A percentile compares a stretch with the other conserved stretches of the same genome.
Conservation (phyloP, 2,113 vertebrate genomes). For the Neoarius graeffei region DNA sequence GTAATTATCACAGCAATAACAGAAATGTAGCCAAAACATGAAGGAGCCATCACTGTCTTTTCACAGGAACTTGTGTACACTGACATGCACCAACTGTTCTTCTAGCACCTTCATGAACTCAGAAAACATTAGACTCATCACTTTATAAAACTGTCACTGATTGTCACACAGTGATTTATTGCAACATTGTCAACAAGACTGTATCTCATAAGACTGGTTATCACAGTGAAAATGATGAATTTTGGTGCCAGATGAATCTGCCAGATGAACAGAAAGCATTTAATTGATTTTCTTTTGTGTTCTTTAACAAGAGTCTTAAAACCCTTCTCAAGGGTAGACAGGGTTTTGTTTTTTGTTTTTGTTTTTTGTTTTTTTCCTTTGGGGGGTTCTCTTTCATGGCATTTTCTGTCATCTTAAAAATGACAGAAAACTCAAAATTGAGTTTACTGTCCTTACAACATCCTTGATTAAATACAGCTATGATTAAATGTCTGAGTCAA, state of each 20-base stretch:
- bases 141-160: background rate
- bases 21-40: background rate
- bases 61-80: slow-evolving; percentile 3
- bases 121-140: background rate
- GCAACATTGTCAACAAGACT: background rate
- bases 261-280: background rate
- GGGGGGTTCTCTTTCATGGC: background rate
- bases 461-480: background rate
- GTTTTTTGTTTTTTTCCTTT: too few relatives aligned
- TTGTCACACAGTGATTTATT: slow-evolving; percentile 6
- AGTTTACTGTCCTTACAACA: background rate
- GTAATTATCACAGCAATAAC: background rate
- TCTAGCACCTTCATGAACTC: background rate
- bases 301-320: background rate
- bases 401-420: background rate
- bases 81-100: background rate
- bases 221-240: background rate
- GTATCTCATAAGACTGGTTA: background rate
- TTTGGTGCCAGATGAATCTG: background rate
- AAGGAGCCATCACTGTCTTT: background rate
- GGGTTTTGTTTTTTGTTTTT: background rate
- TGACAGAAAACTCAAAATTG: background rate
- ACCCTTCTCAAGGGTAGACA: background rate
- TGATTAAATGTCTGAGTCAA: background rate
- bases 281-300: background rate